These are phyloP conservation scores for Stegodyphus mimosarum DNA, from an alignment of 1,140 invertebrate species.

Conservation along the genomic window DNA sequence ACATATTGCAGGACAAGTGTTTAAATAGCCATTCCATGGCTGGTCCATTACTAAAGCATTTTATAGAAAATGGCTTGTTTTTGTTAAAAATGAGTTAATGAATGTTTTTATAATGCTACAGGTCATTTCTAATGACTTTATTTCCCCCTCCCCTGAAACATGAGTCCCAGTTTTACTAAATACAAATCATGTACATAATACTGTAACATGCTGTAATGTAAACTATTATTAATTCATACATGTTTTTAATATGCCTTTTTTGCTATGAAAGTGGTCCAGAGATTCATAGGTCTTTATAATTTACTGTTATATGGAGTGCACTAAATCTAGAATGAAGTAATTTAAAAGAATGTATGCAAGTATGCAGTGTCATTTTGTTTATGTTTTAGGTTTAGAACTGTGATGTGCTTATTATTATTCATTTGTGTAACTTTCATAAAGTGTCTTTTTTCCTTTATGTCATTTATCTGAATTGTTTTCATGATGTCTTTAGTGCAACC, in stretches of 20 bases:
- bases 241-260: constrained; percentile 1
- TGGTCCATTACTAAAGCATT: constrained; percentile 41
- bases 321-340: background rate
- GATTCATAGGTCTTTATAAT: background rate
- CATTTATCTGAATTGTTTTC: too few relatives aligned
- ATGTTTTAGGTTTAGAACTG: too few relatives aligned
- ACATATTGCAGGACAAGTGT: too few relatives aligned
- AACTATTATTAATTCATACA: background rate
- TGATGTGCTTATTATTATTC: too few relatives aligned
- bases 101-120: background rate
- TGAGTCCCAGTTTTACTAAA: background rate
- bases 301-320: background rate
- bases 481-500: too few relatives aligned
- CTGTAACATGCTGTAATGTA: background rate
- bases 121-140: background rate
- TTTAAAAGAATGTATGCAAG: background rate
- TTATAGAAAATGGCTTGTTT: constrained; percentile 24
- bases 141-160: background rate
- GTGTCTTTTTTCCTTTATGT: too few relatives aligned
- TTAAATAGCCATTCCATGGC: constrained; percentile 33
- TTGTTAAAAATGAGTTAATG: background rate
- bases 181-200: background rate
- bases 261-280: background rate
- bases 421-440: too few relatives aligned
- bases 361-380: background rate